phyloP scores from a whole-genome alignment of 2,888 invertebrate species.

The Lottia gigantea region DNA sequence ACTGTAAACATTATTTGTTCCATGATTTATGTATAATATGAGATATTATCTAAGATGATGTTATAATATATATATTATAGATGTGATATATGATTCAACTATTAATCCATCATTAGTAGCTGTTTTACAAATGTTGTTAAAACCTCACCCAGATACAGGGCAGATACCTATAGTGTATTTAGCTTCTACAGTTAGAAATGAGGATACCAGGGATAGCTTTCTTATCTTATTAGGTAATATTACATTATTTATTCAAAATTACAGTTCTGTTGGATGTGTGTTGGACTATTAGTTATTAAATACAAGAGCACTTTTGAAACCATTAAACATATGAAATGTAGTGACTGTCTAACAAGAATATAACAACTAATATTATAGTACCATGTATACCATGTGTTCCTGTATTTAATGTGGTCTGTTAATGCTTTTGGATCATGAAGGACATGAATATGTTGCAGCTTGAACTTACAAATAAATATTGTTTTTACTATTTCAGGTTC shows the following conservation, averaged over 20 bases:
- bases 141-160: conserved; percentile 21
- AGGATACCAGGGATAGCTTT: conserved; percentile 59
- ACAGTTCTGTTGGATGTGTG: too few relatives aligned
- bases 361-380: too few relatives aligned
- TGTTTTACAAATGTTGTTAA: conserved; percentile 42
- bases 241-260: too few relatives aligned
- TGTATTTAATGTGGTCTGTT: background rate
- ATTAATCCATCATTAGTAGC: conserved; percentile 58
- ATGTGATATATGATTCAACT: conserved; percentile 58
- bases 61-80: conserved; percentile 34
- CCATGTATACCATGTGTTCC: background rate
- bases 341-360: too few relatives aligned
- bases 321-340: too few relatives aligned
- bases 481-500: conserved; percentile 42
- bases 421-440: background rate
- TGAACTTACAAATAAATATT: conserved; percentile 5
- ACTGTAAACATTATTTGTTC: too few relatives aligned
- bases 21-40: background rate
- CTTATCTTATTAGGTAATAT: conserved; percentile 53
- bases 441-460: background rate
- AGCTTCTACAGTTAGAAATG: conserved; percentile 58
- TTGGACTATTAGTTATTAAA: too few relatives aligned
- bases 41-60: background rate
- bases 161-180: conserved; percentile 45
- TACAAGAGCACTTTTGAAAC: too few relatives aligned